These are phyloP conservation scores for Hirtodrosophila cameraria DNA, from an alignment of 2,888 invertebrate species.

Conservation along the genomic window DNA sequence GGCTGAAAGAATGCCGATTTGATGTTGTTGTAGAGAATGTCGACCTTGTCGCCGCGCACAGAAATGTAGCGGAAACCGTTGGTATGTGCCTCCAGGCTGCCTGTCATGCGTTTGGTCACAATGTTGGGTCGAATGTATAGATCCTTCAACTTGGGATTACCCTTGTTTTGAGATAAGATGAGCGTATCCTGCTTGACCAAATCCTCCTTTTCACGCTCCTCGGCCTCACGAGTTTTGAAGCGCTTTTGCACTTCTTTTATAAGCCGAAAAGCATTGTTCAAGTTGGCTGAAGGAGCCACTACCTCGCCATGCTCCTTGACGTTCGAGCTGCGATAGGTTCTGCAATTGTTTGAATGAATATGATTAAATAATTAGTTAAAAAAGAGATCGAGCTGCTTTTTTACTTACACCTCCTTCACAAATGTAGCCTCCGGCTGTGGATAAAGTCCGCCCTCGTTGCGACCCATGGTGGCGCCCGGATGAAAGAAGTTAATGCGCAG, in stretches of 20 bases:
- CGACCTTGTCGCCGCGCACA: slow-evolving; percentile 99
- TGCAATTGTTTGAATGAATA: slow-evolving; percentile 78
- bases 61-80: slow-evolving; percentile 99
- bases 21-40: slow-evolving; percentile 99
- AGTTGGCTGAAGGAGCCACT: slow-evolving; percentile 96
- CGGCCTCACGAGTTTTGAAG: slow-evolving; percentile 98
- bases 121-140: slow-evolving; percentile 99
- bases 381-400: background rate
- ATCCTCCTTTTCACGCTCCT: slow-evolving; percentile 99
- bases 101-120: slow-evolving; percentile 97
- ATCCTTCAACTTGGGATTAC: slow-evolving; percentile 98
- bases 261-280: slow-evolving; percentile 97
- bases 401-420: slow-evolving; percentile 96
- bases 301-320: slow-evolving; percentile 98
- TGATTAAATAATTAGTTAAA: background rate
- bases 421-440: slow-evolving; percentile 98
- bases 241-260: slow-evolving; percentile 99
- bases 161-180: slow-evolving; percentile 96
- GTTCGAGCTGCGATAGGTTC: slow-evolving; percentile 98
- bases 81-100: slow-evolving; percentile 96
- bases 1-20: slow-evolving; percentile 99
- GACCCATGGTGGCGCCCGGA: slow-evolving; percentile 98
- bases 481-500: slow-evolving; percentile 99
- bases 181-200: slow-evolving; percentile 99
- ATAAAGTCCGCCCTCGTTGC: slow-evolving; percentile 95